These are phyloP conservation scores for Megaleporinus macrocephalus DNA, from an alignment of 2,113 vertebrate species.

Conservation along the genomic window DNA sequence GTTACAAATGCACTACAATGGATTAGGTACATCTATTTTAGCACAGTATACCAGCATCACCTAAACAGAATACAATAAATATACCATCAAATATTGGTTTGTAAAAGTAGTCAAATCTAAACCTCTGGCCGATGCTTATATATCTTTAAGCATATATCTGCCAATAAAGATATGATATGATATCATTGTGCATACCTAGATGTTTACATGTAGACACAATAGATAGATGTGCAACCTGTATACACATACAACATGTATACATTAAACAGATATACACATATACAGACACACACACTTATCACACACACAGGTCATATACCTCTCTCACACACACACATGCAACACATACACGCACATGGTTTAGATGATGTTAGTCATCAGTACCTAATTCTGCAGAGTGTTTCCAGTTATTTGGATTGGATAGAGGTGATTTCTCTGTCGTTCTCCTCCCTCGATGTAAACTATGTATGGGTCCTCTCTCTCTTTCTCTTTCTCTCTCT, in stretches of 20 bases:
- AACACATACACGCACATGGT: neutral
- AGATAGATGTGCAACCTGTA: conserved; percentile 13
- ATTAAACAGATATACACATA: neutral
- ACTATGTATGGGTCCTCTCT: neutral
- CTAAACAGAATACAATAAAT: too few relatives aligned
- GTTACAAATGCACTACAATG: too few relatives aligned
- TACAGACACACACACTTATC: neutral
- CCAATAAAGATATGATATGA: too few relatives aligned
- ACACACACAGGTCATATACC: neutral
- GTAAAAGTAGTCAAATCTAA: conserved; percentile 9
- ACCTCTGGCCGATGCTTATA: neutral
- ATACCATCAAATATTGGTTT: neutral
- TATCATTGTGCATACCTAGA: too few relatives aligned
- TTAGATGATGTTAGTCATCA: neutral
- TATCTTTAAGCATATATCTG: too few relatives aligned
- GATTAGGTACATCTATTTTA: too few relatives aligned
- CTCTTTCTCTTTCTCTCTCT: too few relatives aligned
- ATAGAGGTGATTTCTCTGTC: too few relatives aligned
- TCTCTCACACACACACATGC: too few relatives aligned
- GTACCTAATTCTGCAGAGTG: conserved; percentile 53
- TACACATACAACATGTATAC: conserved; percentile 14
- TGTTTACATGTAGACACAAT: conserved; percentile 19
- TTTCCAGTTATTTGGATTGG: conserved; percentile 50
- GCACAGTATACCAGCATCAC: too few relatives aligned
- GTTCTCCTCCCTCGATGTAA: conserved; percentile 48